Conservation (phyloP, 2,797 vertebrate species). For the Acipenser oxyrinchus region DNA sequence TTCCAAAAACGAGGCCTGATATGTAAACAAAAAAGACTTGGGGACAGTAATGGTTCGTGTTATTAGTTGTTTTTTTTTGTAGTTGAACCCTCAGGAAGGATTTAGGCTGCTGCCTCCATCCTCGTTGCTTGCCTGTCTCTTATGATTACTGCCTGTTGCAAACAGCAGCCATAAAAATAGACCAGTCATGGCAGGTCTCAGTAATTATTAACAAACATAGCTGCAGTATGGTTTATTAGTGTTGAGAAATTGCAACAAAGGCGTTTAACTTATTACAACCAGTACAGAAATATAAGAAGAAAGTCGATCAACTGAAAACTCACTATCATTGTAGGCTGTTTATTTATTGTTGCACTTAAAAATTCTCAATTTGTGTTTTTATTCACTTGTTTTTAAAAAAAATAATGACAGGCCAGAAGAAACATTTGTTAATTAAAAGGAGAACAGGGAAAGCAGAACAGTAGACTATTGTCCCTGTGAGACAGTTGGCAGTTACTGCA, state of each 20-base stretch:
- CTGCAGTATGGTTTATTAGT: slow-evolving; percentile 41
- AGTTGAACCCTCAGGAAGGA: not conserved
- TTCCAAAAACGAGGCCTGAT: too few relatives aligned
- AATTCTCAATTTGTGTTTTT: too few relatives aligned
- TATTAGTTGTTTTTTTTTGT: not conserved
- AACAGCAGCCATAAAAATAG: slow-evolving; percentile 48
- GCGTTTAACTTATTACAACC: slow-evolving; percentile 28
- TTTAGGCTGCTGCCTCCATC: not conserved
- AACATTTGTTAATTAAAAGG: too few relatives aligned
- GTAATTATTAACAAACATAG: slow-evolving; percentile 63
- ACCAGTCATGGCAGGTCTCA: slow-evolving; percentile 67
- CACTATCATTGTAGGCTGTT: slow-evolving; percentile 11
- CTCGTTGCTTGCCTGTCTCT: not conserved
- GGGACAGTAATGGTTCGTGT: not conserved
- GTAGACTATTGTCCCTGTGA: too few relatives aligned
- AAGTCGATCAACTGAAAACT: slow-evolving; percentile 17
- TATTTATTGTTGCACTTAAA: too few relatives aligned
- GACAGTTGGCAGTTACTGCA: too few relatives aligned
- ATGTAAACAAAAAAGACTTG: too few relatives aligned
- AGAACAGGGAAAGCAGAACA: too few relatives aligned
- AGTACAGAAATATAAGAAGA: slow-evolving; percentile 32
- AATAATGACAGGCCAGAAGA: too few relatives aligned
- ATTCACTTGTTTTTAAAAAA: too few relatives aligned
- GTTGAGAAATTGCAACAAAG: slow-evolving; percentile 47
- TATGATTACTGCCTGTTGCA: slow-evolving; percentile 34